Evolutionary conservation across 2,888 invertebrate species (phyloP).

Genomic region (Ormyrus pomaceus): DNA sequence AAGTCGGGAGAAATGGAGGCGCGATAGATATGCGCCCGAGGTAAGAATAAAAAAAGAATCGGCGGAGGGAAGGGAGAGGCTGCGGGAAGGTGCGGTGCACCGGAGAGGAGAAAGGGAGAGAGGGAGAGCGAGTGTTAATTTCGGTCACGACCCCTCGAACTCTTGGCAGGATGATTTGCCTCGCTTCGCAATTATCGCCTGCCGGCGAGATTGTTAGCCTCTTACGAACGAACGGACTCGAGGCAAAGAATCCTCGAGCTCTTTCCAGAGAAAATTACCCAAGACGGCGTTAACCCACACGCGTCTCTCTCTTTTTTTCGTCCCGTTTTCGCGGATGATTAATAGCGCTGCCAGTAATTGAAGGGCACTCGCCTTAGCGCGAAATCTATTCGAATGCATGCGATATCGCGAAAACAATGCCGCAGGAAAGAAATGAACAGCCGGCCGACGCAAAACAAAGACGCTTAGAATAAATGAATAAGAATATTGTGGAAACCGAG

Average conservation of each 20-base stretch:
- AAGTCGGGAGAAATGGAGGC: conserved; percentile 1
- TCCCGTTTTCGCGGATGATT: conserved; percentile 53
- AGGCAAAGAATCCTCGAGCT: conserved; percentile 45
- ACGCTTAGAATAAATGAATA: conserved; percentile 53
- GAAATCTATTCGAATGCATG: conserved; percentile 49
- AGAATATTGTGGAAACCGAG: conserved; percentile 3
- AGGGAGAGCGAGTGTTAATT: conserved; percentile 58
- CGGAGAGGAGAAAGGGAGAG: conserved; percentile 14
- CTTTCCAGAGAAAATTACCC: conserved; percentile 55
- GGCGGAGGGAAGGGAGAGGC: conserved; percentile 1
- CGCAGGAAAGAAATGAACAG: conserved; percentile 29
- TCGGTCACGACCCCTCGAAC: conserved; percentile 59
- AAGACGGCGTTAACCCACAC: conserved; percentile 55
- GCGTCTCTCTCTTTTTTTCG: conserved; percentile 15
- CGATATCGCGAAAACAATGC: conserved; percentile 49
- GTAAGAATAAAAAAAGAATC: neutral
- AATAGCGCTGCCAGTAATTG: conserved; percentile 48
- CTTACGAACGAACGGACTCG: conserved; percentile 49
- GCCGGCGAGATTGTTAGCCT: conserved; percentile 57
- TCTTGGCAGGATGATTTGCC: conserved; percentile 56
- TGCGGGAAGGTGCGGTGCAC: conserved; percentile 2
- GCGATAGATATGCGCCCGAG: conserved; percentile 10
- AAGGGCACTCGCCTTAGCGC: conserved; percentile 39
- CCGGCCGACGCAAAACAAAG: conserved; percentile 42
- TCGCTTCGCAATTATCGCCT: conserved; percentile 57